Base-by-base conservation (phyloP, 2,797 vertebrate species). In the Acrossocheilus fasciatus region DNA sequence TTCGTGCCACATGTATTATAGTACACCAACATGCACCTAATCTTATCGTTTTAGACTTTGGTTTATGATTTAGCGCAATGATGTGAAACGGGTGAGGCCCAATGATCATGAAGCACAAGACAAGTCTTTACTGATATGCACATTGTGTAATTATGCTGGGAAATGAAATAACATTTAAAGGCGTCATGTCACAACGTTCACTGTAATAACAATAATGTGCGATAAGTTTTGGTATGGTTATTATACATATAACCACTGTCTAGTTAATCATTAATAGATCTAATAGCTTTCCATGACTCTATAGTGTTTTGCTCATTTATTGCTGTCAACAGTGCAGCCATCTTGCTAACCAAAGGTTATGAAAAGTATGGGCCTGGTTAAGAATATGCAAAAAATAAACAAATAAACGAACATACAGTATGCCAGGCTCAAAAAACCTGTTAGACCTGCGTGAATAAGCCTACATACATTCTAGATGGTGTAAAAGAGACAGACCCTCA, bases 21-120 rank as follows among this genome's bases (percentile, higher is more conserved):
- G 57, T 79, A 26, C 39, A 78, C 12, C 36, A 79, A 79, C 12
- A 12, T 79, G 23, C 23, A 45, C 26, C 1, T 59, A 73, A 81
- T 85, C 81, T 86, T 84, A 83, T 89, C 83, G 7, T 69, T 10
- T 81, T 72, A 76, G 86, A 91, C 88, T 87, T 85, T 86, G 77
- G 43, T 86, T 88, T 83, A 86, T 87, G 45, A 88, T 64, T 8
- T 36, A 12, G 1, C 4, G 11, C 43, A 69, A n/a, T 81, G 12
- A 68, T 50, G 30, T n/a, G 18, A 81, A 81, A 81, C 30, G 30
- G 79, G 30, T 36, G 26, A 81, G 64, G 79, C 45, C 18, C 43
- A 36, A 45, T 17, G 54, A 9, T n/a, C 79, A 10, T 68, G 30
- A 36, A 34, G 9, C n/a, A 20, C 6, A 59, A 45, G 64, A 68